Evolutionary conservation across 2,888 invertebrate species (phyloP).

Genomic region (Unio delphinus): DNA sequence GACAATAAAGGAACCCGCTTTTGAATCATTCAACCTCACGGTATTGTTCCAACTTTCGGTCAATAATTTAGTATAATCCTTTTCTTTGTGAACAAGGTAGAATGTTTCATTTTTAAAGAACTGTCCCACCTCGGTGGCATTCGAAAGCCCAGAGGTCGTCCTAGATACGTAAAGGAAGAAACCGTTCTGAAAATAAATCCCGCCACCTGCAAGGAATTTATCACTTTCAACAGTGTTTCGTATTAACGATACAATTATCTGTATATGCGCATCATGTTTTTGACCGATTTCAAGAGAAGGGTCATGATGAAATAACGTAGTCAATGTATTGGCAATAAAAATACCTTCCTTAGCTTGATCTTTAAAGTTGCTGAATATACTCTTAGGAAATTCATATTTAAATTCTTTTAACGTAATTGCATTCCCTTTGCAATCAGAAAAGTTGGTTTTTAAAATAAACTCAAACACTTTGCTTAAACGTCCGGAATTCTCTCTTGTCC

Average conservation of each 20-base stretch:
- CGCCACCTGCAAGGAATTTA: constrained; percentile 47
- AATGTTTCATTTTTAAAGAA: constrained; percentile 31
- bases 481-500: constrained; percentile 17
- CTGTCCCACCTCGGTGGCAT: constrained; percentile 18
- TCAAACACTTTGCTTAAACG: constrained; percentile 28
- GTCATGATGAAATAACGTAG: constrained; percentile 17
- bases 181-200: constrained; percentile 47
- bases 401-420: constrained; percentile 28
- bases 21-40: neutral
- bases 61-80: constrained; percentile 11
- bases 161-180: constrained; percentile 54
- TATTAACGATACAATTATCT: constrained; percentile 34
- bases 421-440: constrained; percentile 10
- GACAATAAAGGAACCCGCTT: neutral
- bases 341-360: constrained; percentile 21
- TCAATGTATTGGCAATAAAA: constrained; percentile 31
- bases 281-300: constrained; percentile 10
- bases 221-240: constrained; percentile 47
- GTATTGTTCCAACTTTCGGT: constrained; percentile 9
- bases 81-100: constrained; percentile 22
- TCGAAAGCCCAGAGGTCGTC: constrained; percentile 13
- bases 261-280: constrained; percentile 17
- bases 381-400: constrained; percentile 27
- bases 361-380: constrained; percentile 26
- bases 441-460: constrained; percentile 16